Base-by-base conservation (phyloP, 2,113 vertebrate genomes). In the Trochalopteron elliotii region DNA sequence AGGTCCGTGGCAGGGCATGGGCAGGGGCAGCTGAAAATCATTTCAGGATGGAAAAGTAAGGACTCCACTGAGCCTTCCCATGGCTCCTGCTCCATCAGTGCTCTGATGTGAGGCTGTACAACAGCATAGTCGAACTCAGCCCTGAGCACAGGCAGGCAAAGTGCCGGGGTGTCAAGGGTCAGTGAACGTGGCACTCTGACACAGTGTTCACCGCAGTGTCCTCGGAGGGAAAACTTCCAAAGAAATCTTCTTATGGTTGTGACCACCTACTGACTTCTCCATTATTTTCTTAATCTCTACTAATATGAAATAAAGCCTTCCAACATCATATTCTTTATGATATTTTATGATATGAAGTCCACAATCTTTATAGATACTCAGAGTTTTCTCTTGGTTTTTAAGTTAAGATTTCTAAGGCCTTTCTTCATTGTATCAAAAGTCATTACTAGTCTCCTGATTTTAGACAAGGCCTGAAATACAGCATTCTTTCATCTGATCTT, bases 1-100 rank as follows among this genome's bases (percentile, higher is more conserved):
- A 6, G 0, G 5, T 45, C 28, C 2, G 1, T 1, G 11, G 37
- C 57, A 49, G 44, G 33, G 52, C 0, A 0, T 2, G 18, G 52
- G 61, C 61, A 37, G 28, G 17, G 53, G 15, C 39, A 27, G 42
- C 24, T 44, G n/a, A 63, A 83, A 49, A 76, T 53, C 14, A 21
- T 10, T 12, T 71, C 2, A 7, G 27, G 39, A 25, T 59, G 25
- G 68, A 59, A 42, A 15, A 31, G n/a, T 11, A 13, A 18, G 40
- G 37, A 27, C 15, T 47, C 17, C 0, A 1, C 17, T 11, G 42
- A 75, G 40, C 33, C 57, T 57, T 71, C 27, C 33, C 0, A 0
- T 12, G 68, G 61, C 45, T 82, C n/a, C 42, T 56, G 57, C 44
- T 64, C 35, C 0, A 1, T 30, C 1, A 2, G 4, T 0, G 1